These are phyloP conservation scores for Reticulitermes lucifugus DNA, from an alignment of 2,888 invertebrate species.

Conservation along the genomic window DNA sequence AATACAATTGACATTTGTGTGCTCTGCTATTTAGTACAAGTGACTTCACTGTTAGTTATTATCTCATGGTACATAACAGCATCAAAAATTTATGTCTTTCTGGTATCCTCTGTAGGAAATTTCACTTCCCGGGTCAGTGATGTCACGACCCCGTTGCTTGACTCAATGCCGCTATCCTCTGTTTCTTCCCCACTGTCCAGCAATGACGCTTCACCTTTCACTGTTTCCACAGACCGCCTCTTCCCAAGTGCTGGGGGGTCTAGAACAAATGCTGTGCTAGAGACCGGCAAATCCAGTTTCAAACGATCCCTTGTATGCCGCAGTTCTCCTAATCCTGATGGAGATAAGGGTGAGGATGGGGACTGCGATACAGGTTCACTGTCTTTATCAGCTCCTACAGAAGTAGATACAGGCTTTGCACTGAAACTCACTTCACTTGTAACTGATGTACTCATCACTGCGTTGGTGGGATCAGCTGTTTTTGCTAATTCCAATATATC, in stretches of 20 bases:
- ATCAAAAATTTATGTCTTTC: background rate
- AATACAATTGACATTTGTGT: background rate
- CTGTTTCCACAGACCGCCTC: conserved; percentile 55
- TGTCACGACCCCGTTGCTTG: conserved; percentile 65
- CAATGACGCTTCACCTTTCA: conserved; percentile 70
- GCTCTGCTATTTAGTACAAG: no score
- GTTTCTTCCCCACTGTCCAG: conserved; percentile 70
- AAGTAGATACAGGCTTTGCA: background rate
- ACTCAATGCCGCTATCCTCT: conserved; percentile 75
- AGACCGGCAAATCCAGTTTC: conserved; percentile 73
- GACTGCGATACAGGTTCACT: conserved; percentile 47
- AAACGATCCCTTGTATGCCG: conserved; percentile 78
- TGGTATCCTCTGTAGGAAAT: background rate
- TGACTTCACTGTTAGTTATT: no score
- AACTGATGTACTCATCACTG: background rate
- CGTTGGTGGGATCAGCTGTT: background rate
- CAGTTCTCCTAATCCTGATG: conserved; percentile 71
- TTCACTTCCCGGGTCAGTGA: background rate
- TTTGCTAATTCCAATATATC: background rate
- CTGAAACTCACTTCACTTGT: background rate
- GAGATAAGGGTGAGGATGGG: conserved; percentile 60
- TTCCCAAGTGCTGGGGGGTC: conserved; percentile 62
- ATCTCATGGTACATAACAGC: no score
- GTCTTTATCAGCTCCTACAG: background rate
- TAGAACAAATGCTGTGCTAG: conserved; percentile 46